Conservation (phyloP, 2,888 invertebrate species). For the Clusia tigrina region DNA sequence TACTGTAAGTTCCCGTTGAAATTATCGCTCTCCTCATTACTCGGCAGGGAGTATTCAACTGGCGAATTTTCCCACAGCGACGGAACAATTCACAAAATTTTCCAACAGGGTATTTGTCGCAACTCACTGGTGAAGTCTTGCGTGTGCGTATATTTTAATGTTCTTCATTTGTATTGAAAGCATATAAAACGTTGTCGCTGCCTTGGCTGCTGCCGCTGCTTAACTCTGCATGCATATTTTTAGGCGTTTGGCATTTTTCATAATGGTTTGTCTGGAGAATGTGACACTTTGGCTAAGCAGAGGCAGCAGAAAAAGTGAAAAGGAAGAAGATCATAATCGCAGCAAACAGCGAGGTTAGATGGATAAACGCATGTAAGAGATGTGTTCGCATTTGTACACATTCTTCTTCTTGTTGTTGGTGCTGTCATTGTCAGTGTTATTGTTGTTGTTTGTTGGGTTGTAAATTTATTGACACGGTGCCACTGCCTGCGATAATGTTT, state of each 20-base stretch:
- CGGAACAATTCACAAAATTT: too few relatives aligned
- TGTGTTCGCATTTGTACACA: neutral
- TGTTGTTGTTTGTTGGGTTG: too few relatives aligned
- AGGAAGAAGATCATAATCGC: neutral
- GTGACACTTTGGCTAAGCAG: too few relatives aligned
- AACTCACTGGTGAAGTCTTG: too few relatives aligned
- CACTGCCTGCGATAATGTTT: neutral
- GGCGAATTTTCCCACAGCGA: too few relatives aligned
- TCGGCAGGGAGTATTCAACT: too few relatives aligned
- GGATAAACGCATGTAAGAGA: neutral
- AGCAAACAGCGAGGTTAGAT: constrained; percentile 20
- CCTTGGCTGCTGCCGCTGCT: neutral
- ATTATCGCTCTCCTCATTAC: too few relatives aligned
- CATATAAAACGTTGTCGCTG: neutral
- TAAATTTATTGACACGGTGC: too few relatives aligned
- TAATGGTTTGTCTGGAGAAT: constrained; percentile 34
- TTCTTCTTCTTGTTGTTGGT: neutral
- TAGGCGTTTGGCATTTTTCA: constrained; percentile 50
- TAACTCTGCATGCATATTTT: constrained; percentile 39
- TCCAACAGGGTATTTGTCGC: too few relatives aligned
- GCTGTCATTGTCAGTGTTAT: neutral
- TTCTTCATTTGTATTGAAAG: neutral
- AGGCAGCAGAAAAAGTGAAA: neutral
- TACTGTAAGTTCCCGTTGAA: too few relatives aligned
- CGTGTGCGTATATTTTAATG: neutral